Base-by-base conservation (phyloP, 2,888 invertebrate species). In the Strigamia maritima region DNA sequence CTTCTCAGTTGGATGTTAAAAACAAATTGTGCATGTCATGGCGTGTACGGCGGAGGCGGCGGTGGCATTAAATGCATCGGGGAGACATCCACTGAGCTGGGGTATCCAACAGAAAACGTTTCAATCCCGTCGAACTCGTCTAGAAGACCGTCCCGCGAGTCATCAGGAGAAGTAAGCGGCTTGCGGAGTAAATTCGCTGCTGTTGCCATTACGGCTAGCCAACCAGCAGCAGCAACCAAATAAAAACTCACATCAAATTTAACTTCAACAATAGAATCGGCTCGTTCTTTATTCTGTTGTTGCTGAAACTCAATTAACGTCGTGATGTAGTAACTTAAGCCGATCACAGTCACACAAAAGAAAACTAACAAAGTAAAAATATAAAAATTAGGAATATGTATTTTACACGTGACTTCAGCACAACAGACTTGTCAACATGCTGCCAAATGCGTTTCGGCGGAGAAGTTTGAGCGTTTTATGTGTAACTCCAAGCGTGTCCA, bases 241-340 rank as follows among this genome's bases (percentile, higher is more conserved):
- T 86, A 87, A 81, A 86, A 87, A 81, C 86, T 85, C 31, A 86
- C 83, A 81, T 85, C 86, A 83, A 87, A 87, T 80, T 84, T 83
- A 2, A 91, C 90, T 84, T 88, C 85, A 84, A 89, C 83, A 44
- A 86, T 84, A 28, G 83, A 82, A 80, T 85, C 87, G 81, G 85
- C 86, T 83, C 86, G 86, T 82, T 87, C 85, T 82, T 89, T 89
- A 78, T 88, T 88, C 81, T 89, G 86, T 77, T 89, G 89, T 84
- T 90, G 90, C 12, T 86, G 83, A 14, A 81, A 80, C 81, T 91
- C 90, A 81, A 92, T 86, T 54, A 91, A 87, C 76, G 90, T 89
- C 26, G 91, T 90, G 70, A 91, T 89, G 84, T 91, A 91, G 84
- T 92, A 92, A 83, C 91, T 90, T 78, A 92, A 89, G 79, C 91